phyloP scores from a whole-genome alignment of 2,888 invertebrate species.

The Oscheius onirici region DNA sequence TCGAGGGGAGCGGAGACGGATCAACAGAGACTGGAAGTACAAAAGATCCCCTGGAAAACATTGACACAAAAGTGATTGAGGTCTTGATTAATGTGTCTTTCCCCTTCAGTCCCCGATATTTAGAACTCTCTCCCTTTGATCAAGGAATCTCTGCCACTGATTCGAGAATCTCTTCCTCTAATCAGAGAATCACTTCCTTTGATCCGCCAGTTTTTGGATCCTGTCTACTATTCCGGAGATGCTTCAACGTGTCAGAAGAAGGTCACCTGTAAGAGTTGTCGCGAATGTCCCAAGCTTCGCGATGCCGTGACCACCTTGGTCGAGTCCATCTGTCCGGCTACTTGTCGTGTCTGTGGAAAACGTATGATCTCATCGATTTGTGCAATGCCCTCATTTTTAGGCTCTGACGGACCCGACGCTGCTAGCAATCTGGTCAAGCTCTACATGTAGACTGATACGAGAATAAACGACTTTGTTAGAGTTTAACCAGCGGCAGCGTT shows the following conservation, averaged over 20 bases:
- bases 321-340: conserved; percentile 41
- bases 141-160: conserved; percentile 49
- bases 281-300: conserved; percentile 46
- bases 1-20: conserved; percentile 9
- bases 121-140: conserved; percentile 45
- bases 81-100: background rate
- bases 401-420: background rate
- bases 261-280: conserved; percentile 47
- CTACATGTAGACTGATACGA: background rate
- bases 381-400: background rate
- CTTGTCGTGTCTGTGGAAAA: conserved; percentile 43
- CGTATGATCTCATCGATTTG: background rate
- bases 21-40: background rate
- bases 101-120: no score
- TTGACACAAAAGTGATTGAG: background rate
- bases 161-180: conserved; percentile 48
- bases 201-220: conserved; percentile 43
- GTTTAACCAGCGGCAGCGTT: no score
- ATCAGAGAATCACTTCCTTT: conserved; percentile 47
- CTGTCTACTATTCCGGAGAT: conserved; percentile 26
- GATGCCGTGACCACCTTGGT: conserved; percentile 38
- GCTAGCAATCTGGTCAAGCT: conserved; percentile 8
- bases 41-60: background rate
- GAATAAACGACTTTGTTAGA: no score
- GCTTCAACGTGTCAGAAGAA: conserved; percentile 40